A percentile compares a stretch with the other conserved stretches of the same genome.
Conservation (phyloP, 2,113 vertebrate species). For the Nipponia nippon region DNA sequence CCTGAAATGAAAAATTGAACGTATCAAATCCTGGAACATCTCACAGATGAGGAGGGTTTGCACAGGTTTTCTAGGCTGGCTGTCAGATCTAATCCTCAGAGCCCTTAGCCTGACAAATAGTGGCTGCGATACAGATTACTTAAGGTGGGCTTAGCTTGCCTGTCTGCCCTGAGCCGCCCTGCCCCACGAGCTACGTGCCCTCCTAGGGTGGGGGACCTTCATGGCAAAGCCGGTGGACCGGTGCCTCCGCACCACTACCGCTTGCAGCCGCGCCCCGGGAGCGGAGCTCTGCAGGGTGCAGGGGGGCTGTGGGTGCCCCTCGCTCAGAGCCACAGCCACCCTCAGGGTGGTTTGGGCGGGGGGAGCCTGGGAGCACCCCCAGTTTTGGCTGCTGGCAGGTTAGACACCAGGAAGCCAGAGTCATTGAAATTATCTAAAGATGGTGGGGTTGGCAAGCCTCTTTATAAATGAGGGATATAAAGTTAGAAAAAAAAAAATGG, state of each 20-base stretch:
- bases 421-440: not conserved
- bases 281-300: not conserved
- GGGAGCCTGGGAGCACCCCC: not conserved
- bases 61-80: slow-evolving; percentile 1
- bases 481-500: not conserved
- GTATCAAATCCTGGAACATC: slow-evolving; percentile 36
- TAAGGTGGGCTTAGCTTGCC: not conserved
- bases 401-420: not conserved
- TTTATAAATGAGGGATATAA: not conserved
- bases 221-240: accelerated
- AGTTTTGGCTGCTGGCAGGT: not conserved
- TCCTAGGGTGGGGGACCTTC: not conserved
- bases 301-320: not conserved
- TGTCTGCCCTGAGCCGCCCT: not conserved
- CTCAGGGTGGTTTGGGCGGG: not conserved
- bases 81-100: not conserved
- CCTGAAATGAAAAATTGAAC: slow-evolving; percentile 61
- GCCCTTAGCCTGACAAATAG: not conserved
- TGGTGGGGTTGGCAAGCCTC: not conserved
- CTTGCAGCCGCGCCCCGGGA: not conserved
- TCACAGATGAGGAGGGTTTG: slow-evolving; percentile 21
- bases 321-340: not conserved
- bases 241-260: too few relatives aligned
- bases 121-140: not conserved
- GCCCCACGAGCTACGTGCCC: accelerated